A percentile compares a stretch with the other conserved stretches of the same genome.
phyloP scores from a whole-genome alignment of 2,113 vertebrate genomes.

The Bujurquina vittata region DNA sequence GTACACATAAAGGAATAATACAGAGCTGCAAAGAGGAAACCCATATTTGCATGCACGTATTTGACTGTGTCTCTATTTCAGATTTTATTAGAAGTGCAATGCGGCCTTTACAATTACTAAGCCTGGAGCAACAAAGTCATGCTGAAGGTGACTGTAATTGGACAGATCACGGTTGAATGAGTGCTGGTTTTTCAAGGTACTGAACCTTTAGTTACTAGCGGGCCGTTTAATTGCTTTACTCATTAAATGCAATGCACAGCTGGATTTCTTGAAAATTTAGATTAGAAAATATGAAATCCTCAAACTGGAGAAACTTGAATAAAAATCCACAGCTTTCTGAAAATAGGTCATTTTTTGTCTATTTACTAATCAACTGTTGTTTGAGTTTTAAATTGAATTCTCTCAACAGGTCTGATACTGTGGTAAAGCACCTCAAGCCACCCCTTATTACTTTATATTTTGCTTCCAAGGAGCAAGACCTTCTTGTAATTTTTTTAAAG shows the following conservation, averaged over 20 bases:
- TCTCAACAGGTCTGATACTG: not conserved
- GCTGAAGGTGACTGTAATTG: conserved; percentile 43
- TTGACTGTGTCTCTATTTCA: conserved; percentile 3
- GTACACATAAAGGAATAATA: not conserved
- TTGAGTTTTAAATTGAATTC: not conserved
- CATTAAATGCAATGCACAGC: not conserved
- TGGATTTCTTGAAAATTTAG: not conserved
- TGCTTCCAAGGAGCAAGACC: too few species aligned
- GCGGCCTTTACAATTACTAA: conserved; percentile 18
- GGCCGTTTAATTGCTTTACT: not conserved
- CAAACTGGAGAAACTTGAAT: not conserved
- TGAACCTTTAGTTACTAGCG: not conserved
- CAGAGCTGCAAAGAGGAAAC: not conserved
- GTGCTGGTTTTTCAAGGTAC: not conserved
- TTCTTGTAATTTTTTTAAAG: not conserved
- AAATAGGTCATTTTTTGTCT: not conserved
- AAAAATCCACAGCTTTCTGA: fast-evolving
- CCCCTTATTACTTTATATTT: not conserved
- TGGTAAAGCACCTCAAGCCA: not conserved
- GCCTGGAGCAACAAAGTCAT: conserved; percentile 6
- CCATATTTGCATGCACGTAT: conserved; percentile 30
- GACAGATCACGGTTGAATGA: not conserved
- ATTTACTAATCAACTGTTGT: not conserved
- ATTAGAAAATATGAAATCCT: not conserved
- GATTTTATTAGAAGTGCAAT: conserved; percentile 23